Evolutionary conservation across 92 coral and sea anemone species (phyloP).

Genomic region (Diadumene lineata): DNA sequence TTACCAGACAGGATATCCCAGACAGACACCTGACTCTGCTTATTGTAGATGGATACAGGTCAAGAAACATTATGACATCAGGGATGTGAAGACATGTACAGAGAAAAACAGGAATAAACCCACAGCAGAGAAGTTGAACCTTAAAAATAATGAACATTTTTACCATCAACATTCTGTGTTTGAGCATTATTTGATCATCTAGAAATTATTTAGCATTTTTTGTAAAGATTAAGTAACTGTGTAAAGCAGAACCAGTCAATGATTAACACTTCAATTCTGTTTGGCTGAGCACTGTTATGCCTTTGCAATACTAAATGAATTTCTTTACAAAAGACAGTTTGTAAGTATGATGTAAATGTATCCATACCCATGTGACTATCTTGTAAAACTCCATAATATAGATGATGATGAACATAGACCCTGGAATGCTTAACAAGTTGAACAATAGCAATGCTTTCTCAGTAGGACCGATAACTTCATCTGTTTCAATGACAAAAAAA

Average conservation of each 20-base stretch:
- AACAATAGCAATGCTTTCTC: slow-evolving; percentile 74
- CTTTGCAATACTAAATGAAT: too few species aligned
- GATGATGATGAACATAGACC: slow-evolving; percentile 70
- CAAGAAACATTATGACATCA: slow-evolving; percentile 72
- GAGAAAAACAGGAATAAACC: slow-evolving; percentile 69
- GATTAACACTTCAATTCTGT: too few species aligned
- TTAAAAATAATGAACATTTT: slow-evolving; percentile 1
- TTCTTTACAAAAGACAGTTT: too few species aligned
- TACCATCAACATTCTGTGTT: not conserved
- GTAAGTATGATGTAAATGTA: too few species aligned
- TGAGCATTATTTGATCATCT: not conserved
- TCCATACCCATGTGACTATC: slow-evolving; percentile 74
- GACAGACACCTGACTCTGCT: slow-evolving; percentile 57
- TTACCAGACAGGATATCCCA: slow-evolving; percentile 70
- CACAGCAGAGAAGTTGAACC: slow-evolving; percentile 68
- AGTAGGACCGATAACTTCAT: slow-evolving; percentile 65
- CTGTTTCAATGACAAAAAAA: slow-evolving; percentile 7
- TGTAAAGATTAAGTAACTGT: too few species aligned
- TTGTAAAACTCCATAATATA: slow-evolving; percentile 66
- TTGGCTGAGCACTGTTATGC: too few species aligned
- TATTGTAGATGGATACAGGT: slow-evolving; percentile 51
- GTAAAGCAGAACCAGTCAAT: too few species aligned
- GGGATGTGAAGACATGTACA: slow-evolving; percentile 68
- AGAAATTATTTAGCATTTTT: too few species aligned
- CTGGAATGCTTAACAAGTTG: slow-evolving; percentile 70